Conservation (phyloP, 2,113 vertebrate genomes). For the Phrynocephalus versicolor region DNA sequence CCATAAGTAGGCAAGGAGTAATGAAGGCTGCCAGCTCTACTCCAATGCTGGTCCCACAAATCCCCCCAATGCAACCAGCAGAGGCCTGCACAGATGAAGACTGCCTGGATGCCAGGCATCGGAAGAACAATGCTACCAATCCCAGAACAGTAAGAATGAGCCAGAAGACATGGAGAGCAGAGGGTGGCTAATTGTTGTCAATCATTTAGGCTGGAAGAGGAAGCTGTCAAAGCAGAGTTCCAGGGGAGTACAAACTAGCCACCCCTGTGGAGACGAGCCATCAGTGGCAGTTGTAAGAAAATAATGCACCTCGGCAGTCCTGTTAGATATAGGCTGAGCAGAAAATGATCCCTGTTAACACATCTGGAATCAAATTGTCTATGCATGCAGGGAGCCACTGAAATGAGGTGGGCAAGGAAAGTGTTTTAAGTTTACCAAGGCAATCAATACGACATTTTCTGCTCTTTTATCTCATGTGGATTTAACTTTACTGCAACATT, state of each 20-base stretch:
- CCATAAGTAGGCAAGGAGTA: neutral
- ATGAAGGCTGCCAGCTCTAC: neutral
- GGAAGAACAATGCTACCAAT: neutral
- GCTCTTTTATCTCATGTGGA: neutral
- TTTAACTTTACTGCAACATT: neutral
- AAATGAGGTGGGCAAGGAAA: constrained; percentile 11
- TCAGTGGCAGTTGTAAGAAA: neutral
- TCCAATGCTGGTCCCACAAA: neutral
- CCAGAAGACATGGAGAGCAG: neutral
- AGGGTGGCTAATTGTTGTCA: constrained; percentile 26
- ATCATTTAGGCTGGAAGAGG: constrained; percentile 15
- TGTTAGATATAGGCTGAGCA: constrained; percentile 19
- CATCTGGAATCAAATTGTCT: constrained; percentile 29
- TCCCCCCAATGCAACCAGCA: neutral
- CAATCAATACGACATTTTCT: neutral
- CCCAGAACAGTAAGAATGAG: neutral
- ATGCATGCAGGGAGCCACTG: constrained; percentile 5
- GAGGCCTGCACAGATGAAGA: neutral
- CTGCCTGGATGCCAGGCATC: neutral
- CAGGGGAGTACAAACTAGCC: constrained; percentile 14
- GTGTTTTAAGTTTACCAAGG: neutral
- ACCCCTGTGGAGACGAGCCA: constrained; percentile 7
- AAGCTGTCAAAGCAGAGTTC: constrained; percentile 13
- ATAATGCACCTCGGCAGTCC: constrained; percentile 14
- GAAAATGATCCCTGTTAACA: constrained; percentile 25